phyloP scores from a whole-genome alignment of 2,113 vertebrate species.

The Campylorhamphus procurvoides region DNA sequence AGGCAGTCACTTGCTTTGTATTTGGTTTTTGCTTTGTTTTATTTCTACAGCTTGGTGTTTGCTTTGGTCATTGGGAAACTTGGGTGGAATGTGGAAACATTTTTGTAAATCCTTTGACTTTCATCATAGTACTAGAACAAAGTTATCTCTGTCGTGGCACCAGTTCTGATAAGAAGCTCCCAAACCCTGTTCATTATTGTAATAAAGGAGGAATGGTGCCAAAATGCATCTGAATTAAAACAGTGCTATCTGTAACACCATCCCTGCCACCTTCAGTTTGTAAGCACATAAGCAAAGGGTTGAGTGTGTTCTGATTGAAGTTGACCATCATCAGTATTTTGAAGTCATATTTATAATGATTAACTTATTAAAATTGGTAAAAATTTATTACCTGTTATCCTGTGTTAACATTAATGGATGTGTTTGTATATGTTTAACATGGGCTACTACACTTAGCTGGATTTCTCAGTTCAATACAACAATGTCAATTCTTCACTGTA shows the following conservation, averaged over 20 bases:
- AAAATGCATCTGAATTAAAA: not conserved
- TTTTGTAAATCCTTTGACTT: not conserved
- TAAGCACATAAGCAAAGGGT: not conserved
- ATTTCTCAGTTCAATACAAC: not conserved
- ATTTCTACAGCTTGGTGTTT: not conserved
- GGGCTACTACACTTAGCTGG: not conserved
- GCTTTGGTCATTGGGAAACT: not conserved
- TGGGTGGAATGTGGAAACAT: not conserved
- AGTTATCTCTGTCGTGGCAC: not conserved
- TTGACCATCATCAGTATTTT: not conserved
- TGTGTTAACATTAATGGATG: not conserved
- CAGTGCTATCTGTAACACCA: not conserved
- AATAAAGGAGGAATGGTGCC: not conserved
- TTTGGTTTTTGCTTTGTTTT: not conserved
- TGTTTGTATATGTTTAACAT: not conserved
- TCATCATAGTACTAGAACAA: not conserved
- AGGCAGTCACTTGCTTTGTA: accelerated
- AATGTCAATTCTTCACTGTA: constrained; percentile 26
- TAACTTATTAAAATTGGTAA: constrained; percentile 27
- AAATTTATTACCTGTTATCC: not conserved
- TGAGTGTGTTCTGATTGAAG: not conserved
- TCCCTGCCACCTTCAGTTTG: not conserved
- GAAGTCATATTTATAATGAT: constrained; percentile 12
- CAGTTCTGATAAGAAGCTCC: not conserved
- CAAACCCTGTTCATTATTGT: not conserved